Base-by-base conservation (phyloP, 2,888 invertebrate species). In the Apoderus coryli region DNA sequence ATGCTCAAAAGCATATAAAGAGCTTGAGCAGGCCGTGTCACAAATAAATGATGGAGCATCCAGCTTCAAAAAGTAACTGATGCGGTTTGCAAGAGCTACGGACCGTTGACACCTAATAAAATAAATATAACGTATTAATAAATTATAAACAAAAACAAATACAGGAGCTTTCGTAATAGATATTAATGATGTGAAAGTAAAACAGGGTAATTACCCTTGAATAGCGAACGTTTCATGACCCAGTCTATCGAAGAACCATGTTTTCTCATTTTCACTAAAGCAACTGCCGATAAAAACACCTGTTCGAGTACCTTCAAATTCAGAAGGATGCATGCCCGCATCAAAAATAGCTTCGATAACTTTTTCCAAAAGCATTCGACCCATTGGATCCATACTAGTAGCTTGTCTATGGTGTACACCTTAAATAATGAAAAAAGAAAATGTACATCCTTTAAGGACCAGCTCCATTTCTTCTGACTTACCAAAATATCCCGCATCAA, bases 21-120 rank as follows among this genome's bases (percentile, higher is more conserved):
- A 84, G 32, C 92, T 92, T n/a, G 89, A 89, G 54, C 93, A 95
- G 0, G 93, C 93, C 0, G 92, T 88, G 58, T 95, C 93, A 6
- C 88, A 65, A 1, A 80, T 68, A 59, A 76, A 84, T 4, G 89
- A 88, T 0, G 92, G 92, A 1, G 93, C 90, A 44, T 77, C 78
- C 10, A 86, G 65, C 14, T 89, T 89, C 37, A 93, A 67, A 60
- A 76, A 77, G 56, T 82, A 92, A 2, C 89, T 89, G 39, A 95
- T 69, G 30, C 90, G 71, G 58, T 90, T 88, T 9, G 90, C 80
- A 50, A 90, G 68, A n/a, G n/a, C n/a, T 88, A 92, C 89, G 3
- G 88, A 82, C 36, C 86, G 71, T 43, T 79, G 78, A 26, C 27
- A 32, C 16, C 43, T 46, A 29, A 14, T 38, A 39, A 12, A 31